Evolutionary conservation across 2,888 invertebrate genomes (phyloP).

Genomic region (Nudaria mundana): DNA sequence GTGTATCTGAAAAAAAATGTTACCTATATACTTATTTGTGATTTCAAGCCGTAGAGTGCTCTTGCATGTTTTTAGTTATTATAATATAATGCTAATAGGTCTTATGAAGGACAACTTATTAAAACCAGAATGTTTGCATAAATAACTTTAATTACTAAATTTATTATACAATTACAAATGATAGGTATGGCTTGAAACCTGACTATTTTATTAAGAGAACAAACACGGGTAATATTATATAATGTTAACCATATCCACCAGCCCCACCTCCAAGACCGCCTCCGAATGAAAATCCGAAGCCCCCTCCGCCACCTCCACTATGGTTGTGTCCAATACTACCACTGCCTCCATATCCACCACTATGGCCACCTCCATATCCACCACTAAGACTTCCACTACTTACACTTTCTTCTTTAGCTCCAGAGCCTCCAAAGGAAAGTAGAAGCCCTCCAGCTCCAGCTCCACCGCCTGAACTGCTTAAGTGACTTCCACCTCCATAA

Average conservation of each 20-base stretch:
- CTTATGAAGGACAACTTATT: too few species aligned
- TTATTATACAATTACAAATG: slow-evolving; percentile 22
- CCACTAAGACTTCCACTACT: slow-evolving; percentile 37
- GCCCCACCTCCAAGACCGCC: slow-evolving; percentile 12
- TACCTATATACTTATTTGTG: too few species aligned
- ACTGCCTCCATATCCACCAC: slow-evolving; percentile 20
- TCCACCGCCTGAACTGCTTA: slow-evolving; percentile 7
- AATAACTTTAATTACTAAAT: slow-evolving; percentile 35
- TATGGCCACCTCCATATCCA: slow-evolving; percentile 21
- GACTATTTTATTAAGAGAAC: slow-evolving; percentile 23
- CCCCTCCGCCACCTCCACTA: slow-evolving; percentile 9
- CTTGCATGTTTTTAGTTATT: too few species aligned
- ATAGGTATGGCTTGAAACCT: slow-evolving; percentile 30
- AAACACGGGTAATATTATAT: slow-evolving; percentile 8
- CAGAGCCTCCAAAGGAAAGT: not conserved
- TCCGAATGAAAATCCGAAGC: slow-evolving; percentile 15
- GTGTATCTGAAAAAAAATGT: too few species aligned
- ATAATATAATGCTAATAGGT: too few species aligned
- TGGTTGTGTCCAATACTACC: slow-evolving; percentile 13
- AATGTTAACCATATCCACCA: slow-evolving; percentile 35
- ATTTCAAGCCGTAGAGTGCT: too few species aligned
- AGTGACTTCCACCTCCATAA: slow-evolving; percentile 11
- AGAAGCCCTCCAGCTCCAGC: slow-evolving; percentile 14
- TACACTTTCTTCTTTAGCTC: slow-evolving; percentile 29
- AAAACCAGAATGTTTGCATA: slow-evolving; percentile 16